Evolutionary conservation across 1,140 invertebrate species (phyloP).

Genomic region (Pseudomyrmex cubaensis): DNA sequence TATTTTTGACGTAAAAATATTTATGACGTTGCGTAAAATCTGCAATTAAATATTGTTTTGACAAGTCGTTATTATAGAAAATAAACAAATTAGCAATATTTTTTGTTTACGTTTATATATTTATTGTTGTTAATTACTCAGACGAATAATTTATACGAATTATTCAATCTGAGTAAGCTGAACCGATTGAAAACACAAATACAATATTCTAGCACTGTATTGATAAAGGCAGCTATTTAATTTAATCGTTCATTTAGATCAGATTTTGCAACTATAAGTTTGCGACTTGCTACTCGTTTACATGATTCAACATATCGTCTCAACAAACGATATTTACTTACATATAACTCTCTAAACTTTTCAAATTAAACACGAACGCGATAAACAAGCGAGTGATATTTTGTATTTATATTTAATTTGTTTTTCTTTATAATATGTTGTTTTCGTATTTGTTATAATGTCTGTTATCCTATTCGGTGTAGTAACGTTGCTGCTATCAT

Average conservation of each 20-base stretch:
- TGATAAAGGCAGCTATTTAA: neutral
- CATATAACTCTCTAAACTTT: constrained; percentile 31
- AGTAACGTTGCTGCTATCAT: constrained; percentile 17
- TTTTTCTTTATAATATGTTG: neutral
- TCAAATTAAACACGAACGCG: constrained; percentile 4
- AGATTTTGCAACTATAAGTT: neutral
- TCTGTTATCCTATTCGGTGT: neutral
- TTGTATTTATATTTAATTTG: constrained; percentile 18
- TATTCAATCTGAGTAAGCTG: neutral
- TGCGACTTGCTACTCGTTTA: constrained; percentile 2
- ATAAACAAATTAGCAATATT: neutral
- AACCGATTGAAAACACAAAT: neutral
- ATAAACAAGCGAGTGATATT: neutral
- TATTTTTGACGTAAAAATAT: too few species aligned
- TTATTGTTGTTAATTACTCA: neutral
- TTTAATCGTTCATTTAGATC: constrained; percentile 35
- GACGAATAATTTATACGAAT: neutral
- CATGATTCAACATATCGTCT: constrained; percentile 14
- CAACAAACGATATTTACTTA: constrained; percentile 20
- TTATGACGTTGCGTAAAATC: neutral
- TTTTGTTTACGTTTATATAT: too few species aligned
- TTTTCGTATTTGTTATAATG: constrained; percentile 25
- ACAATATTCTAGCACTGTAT: neutral
- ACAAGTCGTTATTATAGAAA: neutral
- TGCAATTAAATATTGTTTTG: neutral